These are phyloP conservation scores for Netelia fuscicornis DNA, from an alignment of 2,888 invertebrate species.

Conservation along the genomic window DNA sequence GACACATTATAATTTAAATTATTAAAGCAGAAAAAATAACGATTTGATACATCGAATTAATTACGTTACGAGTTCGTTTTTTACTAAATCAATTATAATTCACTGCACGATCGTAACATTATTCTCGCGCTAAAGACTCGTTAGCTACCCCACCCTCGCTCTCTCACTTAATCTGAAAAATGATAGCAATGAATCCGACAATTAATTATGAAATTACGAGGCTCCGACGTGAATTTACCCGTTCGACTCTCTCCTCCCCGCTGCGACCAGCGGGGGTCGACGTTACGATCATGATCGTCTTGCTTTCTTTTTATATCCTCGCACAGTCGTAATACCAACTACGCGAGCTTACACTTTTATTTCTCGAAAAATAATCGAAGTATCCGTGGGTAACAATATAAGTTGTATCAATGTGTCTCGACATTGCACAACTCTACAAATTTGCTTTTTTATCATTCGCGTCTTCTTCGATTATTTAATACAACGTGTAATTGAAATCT, in stretches of 20 bases:
- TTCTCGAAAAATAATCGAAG: neutral
- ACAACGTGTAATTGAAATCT: neutral
- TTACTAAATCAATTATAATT: constrained; percentile 40
- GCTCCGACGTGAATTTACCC: constrained; percentile 42
- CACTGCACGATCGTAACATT: constrained; percentile 51
- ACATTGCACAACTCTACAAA: neutral
- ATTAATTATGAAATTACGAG: constrained; percentile 60
- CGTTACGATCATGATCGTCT: constrained; percentile 30
- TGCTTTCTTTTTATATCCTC: neutral
- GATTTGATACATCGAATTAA: constrained; percentile 17
- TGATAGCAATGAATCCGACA: constrained; percentile 55
- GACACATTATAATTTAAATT: neutral
- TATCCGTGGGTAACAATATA: neutral
- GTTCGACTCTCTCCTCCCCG: constrained; percentile 10
- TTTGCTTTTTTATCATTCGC: neutral
- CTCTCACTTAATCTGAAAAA: constrained; percentile 54
- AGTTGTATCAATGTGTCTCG: neutral
- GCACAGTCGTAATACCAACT: neutral
- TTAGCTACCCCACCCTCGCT: constrained; percentile 18
- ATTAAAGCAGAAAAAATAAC: neutral
- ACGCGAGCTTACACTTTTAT: neutral
- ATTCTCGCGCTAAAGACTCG: constrained; percentile 25
- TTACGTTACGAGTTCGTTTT: constrained; percentile 20
- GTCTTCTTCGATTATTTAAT: neutral
- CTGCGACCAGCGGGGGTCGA: constrained; percentile 10